Conservation (phyloP, 92 coral and sea anemone genomes). For the Pocillopora meandrina region DNA sequence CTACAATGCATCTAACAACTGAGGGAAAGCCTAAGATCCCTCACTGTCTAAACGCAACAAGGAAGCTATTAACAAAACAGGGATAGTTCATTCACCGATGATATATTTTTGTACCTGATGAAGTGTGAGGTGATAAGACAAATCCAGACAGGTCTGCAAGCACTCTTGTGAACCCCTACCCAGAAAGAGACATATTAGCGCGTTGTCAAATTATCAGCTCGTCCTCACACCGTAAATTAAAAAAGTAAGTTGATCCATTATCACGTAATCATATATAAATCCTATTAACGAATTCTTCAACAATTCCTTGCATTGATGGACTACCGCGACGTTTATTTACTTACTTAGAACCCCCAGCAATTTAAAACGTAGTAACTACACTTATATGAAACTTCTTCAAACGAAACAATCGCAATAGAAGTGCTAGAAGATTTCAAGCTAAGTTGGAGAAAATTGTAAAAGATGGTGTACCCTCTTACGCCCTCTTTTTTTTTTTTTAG, state of each 20-base stretch:
- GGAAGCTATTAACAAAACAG: not conserved
- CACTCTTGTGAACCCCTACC: slow-evolving; percentile 54
- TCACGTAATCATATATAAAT: not conserved
- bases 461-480: not conserved
- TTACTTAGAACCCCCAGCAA: not conserved
- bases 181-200: slow-evolving; percentile 6
- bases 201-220: not conserved
- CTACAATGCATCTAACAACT: no score
- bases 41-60: no score
- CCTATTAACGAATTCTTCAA: not conserved
- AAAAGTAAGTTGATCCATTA: not conserved
- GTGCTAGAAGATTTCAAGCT: no score
- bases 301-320: not conserved
- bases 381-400: no score
- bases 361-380: not conserved
- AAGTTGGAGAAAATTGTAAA: not conserved
- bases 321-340: not conserved
- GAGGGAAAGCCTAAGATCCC: no score
- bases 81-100: not conserved
- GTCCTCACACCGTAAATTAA: slow-evolving; percentile 2
- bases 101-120: slow-evolving; percentile 32
- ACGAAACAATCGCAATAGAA: no score
- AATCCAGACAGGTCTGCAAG: slow-evolving; percentile 63
- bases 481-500: not conserved
- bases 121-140: slow-evolving; percentile 41